phyloP scores from a whole-genome alignment of 2,113 vertebrate genomes.

The Caretta caretta region DNA sequence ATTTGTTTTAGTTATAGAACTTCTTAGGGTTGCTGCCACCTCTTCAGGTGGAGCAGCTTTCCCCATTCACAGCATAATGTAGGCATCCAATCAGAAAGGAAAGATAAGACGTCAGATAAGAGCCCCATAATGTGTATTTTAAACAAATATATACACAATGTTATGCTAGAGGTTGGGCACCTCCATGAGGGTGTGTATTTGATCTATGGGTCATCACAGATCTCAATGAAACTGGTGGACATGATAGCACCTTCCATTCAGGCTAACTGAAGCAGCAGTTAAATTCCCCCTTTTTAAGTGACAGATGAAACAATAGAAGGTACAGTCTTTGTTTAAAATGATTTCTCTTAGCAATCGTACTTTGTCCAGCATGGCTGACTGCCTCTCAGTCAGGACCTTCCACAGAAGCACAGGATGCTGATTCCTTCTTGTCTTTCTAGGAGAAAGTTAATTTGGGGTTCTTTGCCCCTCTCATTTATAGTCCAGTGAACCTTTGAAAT shows the following conservation, averaged over 20 bases:
- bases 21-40: neutral
- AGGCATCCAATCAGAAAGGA: neutral
- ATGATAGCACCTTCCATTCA: neutral
- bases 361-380: neutral
- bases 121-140: neutral
- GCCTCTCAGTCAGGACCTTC: neutral
- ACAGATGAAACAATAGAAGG: neutral
- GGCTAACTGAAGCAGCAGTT: neutral
- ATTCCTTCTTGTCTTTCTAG: neutral
- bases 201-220: neutral
- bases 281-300: conserved; percentile 18
- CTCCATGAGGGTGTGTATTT: neutral
- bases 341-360: neutral
- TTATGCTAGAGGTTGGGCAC: neutral
- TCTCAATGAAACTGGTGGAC: neutral
- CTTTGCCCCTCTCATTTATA: too few species aligned
- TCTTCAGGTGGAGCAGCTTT: neutral
- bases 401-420: neutral
- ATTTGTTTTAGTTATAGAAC: neutral
- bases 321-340: neutral
- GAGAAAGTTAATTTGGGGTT: too few species aligned
- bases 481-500: too few species aligned
- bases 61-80: neutral
- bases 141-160: neutral
- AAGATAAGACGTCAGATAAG: neutral